Base-by-base conservation (phyloP, 2,113 vertebrate species). In the Hepsetus odoe region DNA sequence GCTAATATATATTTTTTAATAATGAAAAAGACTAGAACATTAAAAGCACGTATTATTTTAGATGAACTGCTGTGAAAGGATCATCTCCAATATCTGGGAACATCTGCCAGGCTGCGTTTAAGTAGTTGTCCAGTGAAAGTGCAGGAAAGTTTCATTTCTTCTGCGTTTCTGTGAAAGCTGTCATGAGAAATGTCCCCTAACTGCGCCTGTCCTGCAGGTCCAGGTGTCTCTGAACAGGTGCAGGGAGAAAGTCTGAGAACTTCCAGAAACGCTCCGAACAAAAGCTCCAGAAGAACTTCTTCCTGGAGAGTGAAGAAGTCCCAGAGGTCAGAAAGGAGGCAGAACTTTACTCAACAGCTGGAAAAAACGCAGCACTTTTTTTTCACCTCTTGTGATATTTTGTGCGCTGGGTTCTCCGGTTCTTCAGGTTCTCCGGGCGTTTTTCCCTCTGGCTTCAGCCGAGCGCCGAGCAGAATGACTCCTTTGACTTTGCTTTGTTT, bases 401-500 rank as follows among this genome's bases (percentile, higher is more conserved):
- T n/a, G 53, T 7, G 20, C 22, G 51, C 16, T 6, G 28, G 55
- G 24, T 58, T 22, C 3, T 58, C 28, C 14, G 12, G 2, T 28
- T 24, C 14, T 24, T 14, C 2, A 3, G 9, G 13, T 11, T 30
- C 56, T n/a, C n/a, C n/a, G 10, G 0, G 38, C 42, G 8, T 40
- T 30, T 12, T 16, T 49, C 72, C 9, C 58, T 74, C 76, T 89
- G 89, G 90, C 89, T n/a, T n/a, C n/a, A n/a, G n/a, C n/a, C n/a
- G n/a, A n/a, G n/a, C n/a, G n/a, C n/a, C n/a, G n/a, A n/a, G n/a
- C n/a, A n/a, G n/a, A n/a, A n/a, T n/a, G n/a, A n/a, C n/a, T n/a
- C n/a, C n/a, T 92, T 83, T 83, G 80, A 80, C 74, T 88, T 88
- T 87, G 89, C 86, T 70, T 74, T 87, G 86, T 73, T 11, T 70